Conservation (phyloP, 2,113 vertebrate species). For the Nothobranchius kuhntae region DNA sequence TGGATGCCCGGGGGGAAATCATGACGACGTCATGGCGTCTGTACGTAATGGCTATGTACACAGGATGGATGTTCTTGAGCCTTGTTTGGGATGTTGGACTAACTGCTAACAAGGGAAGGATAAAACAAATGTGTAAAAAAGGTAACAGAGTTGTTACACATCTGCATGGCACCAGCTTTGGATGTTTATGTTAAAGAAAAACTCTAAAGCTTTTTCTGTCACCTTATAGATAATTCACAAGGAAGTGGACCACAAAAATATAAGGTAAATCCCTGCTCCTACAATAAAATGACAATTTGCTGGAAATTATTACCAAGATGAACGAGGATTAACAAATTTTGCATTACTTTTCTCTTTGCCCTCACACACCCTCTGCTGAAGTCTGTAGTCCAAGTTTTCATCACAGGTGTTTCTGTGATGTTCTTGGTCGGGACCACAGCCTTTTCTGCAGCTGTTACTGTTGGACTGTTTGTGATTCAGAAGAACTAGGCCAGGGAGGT, state of each 20-base stretch:
- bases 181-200: neutral
- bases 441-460: conserved; percentile 14
- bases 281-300: neutral
- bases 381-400: fast-evolving
- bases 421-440: neutral
- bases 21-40: neutral
- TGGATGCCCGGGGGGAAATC: neutral
- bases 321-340: neutral
- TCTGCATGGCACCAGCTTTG: too few species aligned
- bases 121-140: neutral
- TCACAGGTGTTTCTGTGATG: neutral
- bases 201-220: neutral
- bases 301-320: neutral
- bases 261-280: conserved; percentile 15
- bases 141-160: conserved; percentile 12
- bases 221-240: neutral
- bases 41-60: conserved; percentile 9
- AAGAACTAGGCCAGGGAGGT: neutral
- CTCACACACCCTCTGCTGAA: neutral
- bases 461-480: neutral
- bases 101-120: neutral
- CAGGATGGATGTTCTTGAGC: conserved; percentile 17
- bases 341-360: neutral
- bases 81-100: neutral
- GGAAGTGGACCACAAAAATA: fast-evolving